These are phyloP conservation scores for Hycleus cichorii DNA, from an alignment of 1,140 invertebrate genomes.

Conservation along the genomic window DNA sequence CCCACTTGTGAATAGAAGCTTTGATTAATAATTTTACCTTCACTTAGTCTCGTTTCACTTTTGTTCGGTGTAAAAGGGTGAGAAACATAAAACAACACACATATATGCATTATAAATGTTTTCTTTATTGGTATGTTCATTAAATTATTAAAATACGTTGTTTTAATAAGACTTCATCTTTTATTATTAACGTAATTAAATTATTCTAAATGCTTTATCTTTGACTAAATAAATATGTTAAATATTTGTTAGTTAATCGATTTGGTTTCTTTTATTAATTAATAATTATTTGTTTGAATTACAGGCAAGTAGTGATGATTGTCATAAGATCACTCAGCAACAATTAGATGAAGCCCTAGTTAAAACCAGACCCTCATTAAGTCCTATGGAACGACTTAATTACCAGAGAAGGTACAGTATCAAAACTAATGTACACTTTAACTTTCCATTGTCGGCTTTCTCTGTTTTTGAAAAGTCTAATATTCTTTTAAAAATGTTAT, in stretches of 20 bases:
- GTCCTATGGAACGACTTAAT: constrained; percentile 49
- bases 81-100: too few species aligned
- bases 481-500: too few species aligned
- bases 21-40: constrained; percentile 15
- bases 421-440: too few species aligned
- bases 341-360: constrained; percentile 51
- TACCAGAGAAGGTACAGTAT: constrained; percentile 53
- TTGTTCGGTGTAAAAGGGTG: background rate
- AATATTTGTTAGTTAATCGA: constrained; percentile 8
- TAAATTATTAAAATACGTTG: too few species aligned
- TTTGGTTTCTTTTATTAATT: constrained; percentile 18
- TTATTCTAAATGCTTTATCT: background rate
- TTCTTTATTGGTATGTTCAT: too few species aligned
- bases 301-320: too few species aligned
- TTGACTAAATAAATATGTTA: background rate
- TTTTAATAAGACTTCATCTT: background rate
- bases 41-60: constrained; percentile 11
- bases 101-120: too few species aligned
- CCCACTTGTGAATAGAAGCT: constrained; percentile 9
- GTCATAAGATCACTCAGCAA: constrained; percentile 38
- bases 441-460: too few species aligned
- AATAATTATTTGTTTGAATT: constrained; percentile 26
- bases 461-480: too few species aligned
- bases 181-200: background rate
- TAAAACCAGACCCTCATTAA: constrained; percentile 61